phyloP scores from a whole-genome alignment of 2,797 vertebrate species.

The Amphiprion clarkii region DNA sequence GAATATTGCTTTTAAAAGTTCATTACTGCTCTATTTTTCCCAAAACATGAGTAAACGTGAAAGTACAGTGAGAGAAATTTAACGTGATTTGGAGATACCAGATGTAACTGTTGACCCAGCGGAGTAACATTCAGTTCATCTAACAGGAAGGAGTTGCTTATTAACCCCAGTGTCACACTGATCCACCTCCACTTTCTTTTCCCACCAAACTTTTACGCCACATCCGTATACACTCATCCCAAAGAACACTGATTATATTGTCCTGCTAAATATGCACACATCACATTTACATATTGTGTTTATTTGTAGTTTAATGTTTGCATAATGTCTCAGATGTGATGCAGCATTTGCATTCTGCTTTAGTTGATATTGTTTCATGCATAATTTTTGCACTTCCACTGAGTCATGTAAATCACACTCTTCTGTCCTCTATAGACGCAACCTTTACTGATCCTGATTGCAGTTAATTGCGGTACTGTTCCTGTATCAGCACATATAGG shows the following conservation, averaged over 20 bases:
- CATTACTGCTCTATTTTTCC: not conserved
- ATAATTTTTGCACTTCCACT: constrained; percentile 14
- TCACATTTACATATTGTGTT: constrained; percentile 44
- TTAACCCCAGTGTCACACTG: constrained; percentile 4
- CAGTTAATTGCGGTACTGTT: no score
- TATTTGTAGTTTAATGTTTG: constrained; percentile 30
- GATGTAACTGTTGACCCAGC: not conserved
- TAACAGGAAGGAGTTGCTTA: not conserved
- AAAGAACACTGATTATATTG: constrained; percentile 23
- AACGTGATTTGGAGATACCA: not conserved
- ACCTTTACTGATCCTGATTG: not conserved
- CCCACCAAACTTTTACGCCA: not conserved
- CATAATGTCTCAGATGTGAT: constrained; percentile 43
- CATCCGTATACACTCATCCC: not conserved
- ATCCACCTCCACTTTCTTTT: not conserved
- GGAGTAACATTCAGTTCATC: not conserved
- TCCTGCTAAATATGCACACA: constrained; percentile 26
- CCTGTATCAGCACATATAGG: no score
- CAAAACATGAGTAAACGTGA: not conserved
- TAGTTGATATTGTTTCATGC: constrained; percentile 10
- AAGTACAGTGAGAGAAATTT: not conserved
- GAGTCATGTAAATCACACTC: not conserved
- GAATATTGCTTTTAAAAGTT: not conserved
- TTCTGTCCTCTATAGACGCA: not conserved
- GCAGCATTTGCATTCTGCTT: constrained; percentile 32